These are phyloP conservation scores for Cricetomys ansorgei DNA, from an alignment of 2,113 vertebrate species.

Conservation along the genomic window DNA sequence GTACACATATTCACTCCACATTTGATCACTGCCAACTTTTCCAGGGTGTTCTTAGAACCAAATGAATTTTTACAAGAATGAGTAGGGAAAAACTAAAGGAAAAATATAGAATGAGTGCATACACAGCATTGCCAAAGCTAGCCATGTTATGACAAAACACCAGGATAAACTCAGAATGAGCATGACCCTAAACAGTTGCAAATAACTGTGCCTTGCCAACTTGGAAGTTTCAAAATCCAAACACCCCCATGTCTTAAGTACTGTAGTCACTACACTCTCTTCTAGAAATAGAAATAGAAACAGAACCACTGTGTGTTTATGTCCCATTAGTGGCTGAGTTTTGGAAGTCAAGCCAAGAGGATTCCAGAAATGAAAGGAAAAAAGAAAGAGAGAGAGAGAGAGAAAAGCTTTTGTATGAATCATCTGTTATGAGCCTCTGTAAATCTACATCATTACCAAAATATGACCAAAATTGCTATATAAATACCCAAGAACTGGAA, in stretches of 20 bases:
- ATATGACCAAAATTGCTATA: slow-evolving; percentile 84
- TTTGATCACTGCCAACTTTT: neutral
- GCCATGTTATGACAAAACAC: slow-evolving; percentile 48
- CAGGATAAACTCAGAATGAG: slow-evolving; percentile 52
- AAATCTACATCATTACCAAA: slow-evolving; percentile 86
- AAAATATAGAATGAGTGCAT: slow-evolving; percentile 9
- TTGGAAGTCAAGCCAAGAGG: slow-evolving; percentile 79
- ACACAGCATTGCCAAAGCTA: neutral
- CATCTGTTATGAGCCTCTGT: slow-evolving; percentile 82
- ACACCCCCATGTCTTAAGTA: slow-evolving; percentile 71
- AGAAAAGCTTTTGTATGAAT: slow-evolving; percentile 82
- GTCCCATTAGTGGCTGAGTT: slow-evolving; percentile 84
- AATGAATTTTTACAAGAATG: slow-evolving; percentile 34
- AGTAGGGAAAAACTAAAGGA: neutral
- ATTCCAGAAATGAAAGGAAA: slow-evolving; percentile 75
- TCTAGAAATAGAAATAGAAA: slow-evolving; percentile 88
- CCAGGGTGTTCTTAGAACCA: slow-evolving; percentile 34
- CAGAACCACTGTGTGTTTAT: slow-evolving; percentile 85
- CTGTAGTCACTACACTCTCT: slow-evolving; percentile 67
- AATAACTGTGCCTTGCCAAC: slow-evolving; percentile 55
- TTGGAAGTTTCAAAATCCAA: slow-evolving; percentile 75
- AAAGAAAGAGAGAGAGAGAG: neutral
- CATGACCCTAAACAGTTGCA: slow-evolving; percentile 58
- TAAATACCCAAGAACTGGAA: slow-evolving; percentile 82
- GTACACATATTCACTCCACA: neutral